Evolutionary conservation across 2,113 vertebrate genomes (phyloP).

Genomic region (Sinocyclocheilus anshuiensis): DNA sequence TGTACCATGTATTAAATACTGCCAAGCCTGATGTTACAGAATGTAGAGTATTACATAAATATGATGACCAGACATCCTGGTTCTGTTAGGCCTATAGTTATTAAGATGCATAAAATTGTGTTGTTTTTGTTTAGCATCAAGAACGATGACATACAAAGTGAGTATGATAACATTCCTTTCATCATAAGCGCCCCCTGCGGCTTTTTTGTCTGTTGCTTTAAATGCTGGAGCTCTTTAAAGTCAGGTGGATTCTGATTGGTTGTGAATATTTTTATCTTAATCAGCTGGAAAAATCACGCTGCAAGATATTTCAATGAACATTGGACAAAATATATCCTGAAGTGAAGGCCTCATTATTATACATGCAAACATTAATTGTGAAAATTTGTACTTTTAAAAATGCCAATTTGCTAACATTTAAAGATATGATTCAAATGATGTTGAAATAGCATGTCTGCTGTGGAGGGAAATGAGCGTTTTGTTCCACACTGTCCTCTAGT

Average conservation of each 20-base stretch:
- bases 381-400: not conserved
- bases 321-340: not conserved
- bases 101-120: no score
- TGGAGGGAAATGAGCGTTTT: not conserved
- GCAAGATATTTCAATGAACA: not conserved
- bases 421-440: not conserved
- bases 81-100: no score
- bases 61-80: not conserved
- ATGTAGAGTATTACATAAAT: not conserved
- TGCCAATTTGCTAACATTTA: not conserved
- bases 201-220: not conserved
- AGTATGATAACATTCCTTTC: not conserved
- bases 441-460: not conserved
- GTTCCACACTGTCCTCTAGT: constrained; percentile 47
- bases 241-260: no score
- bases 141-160: not conserved
- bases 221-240: not conserved
- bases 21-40: not conserved
- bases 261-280: no score
- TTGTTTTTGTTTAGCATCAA: no score
- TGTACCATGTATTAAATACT: not conserved
- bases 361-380: not conserved
- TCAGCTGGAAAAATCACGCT: no score
- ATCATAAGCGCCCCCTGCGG: not conserved
- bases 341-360: not conserved